These are phyloP conservation scores for Odontesthes bonariensis DNA, from an alignment of 2,113 vertebrate genomes.

Conservation along the genomic window DNA sequence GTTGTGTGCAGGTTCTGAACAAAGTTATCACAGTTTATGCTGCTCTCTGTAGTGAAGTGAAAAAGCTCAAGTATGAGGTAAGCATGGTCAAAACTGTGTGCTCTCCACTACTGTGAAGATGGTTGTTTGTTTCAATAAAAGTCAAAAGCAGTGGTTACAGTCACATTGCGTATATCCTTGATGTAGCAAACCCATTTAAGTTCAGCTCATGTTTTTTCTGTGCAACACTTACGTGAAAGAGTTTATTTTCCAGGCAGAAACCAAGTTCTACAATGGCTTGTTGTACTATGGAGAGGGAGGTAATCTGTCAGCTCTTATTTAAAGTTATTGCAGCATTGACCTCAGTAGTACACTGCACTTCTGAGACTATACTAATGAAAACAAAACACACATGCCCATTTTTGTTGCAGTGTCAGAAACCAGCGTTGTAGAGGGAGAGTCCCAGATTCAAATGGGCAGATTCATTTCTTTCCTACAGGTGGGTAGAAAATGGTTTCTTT, in stretches of 20 bases:
- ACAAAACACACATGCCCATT: neutral
- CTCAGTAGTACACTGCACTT: neutral
- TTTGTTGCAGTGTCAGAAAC: conserved; percentile 88
- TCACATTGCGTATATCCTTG: neutral
- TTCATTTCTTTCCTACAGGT: conserved; percentile 99
- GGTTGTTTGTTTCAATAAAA: neutral
- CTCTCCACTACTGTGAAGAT: neutral
- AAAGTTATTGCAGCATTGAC: neutral
- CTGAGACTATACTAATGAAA: neutral
- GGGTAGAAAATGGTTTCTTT: neutral
- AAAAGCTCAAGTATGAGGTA: conserved; percentile 98
- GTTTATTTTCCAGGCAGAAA: conserved; percentile 89
- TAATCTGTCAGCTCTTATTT: conserved; percentile 68
- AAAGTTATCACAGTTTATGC: conserved; percentile 99
- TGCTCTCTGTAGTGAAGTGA: conserved; percentile 97
- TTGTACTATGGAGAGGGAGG: conserved; percentile 99
- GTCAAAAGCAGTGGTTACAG: too few species aligned
- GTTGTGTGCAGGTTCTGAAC: conserved; percentile 89
- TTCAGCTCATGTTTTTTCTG: neutral
- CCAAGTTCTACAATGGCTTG: conserved; percentile 97
- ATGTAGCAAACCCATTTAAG: neutral
- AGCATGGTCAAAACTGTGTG: conserved; percentile 17
- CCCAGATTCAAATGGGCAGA: conserved; percentile 97
- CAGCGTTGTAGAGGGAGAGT: conserved; percentile 93
- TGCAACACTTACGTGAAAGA: neutral